Percentiles rank a stretch among this genome's conserved stretches.
Evolutionary conservation across 1,140 invertebrate genomes (phyloP).

Genomic region (Sinonovacula constricta): DNA sequence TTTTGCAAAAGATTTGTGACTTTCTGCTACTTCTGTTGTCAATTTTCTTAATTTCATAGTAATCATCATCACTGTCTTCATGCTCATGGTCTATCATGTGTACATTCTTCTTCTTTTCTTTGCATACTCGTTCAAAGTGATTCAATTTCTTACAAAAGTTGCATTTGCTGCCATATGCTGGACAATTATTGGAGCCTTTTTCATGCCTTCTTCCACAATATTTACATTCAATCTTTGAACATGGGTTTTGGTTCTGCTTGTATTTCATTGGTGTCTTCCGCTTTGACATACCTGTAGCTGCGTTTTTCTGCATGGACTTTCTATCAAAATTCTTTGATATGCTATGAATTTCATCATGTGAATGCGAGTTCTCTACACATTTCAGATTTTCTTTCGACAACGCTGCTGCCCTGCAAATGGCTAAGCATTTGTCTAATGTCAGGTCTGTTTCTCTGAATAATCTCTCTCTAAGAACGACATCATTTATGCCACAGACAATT

Average conservation of each 20-base stretch:
- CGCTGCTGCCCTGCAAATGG: background rate
- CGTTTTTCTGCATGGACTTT: background rate
- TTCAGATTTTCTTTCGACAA: background rate
- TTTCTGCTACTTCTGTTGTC: too few species aligned
- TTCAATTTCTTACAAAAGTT: too few species aligned
- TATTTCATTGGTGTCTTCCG: background rate
- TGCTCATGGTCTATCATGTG: background rate
- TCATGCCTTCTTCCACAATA: background rate
- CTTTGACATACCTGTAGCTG: background rate
- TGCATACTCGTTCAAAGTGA: background rate
- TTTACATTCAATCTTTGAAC: background rate
- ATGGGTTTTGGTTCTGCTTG: background rate
- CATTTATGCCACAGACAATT: background rate
- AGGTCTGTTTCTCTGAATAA: slow-evolving; percentile 11
- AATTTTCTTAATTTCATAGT: background rate
- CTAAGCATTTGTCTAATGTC: background rate
- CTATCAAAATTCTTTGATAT: background rate
- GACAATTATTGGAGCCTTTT: background rate
- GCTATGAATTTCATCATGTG: background rate
- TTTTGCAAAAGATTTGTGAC: background rate
- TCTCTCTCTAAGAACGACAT: background rate
- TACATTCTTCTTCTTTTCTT: background rate
- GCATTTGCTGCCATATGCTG: background rate
- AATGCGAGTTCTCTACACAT: background rate
- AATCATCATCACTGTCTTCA: background rate